phyloP scores from a whole-genome alignment of 1,140 invertebrate species.

The Drosophila arawakana region DNA sequence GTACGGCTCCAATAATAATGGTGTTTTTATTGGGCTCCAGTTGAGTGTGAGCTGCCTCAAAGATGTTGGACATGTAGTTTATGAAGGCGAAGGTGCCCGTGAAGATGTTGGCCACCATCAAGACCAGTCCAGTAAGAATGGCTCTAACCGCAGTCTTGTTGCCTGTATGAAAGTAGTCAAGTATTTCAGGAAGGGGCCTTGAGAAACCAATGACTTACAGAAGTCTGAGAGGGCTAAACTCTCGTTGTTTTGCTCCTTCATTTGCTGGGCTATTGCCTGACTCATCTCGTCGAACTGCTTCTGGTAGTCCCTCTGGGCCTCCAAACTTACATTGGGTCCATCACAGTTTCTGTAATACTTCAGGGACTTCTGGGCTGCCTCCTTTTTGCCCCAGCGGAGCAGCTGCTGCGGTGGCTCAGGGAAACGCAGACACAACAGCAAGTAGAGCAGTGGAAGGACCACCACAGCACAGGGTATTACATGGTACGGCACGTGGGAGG shows the following conservation, averaged over 20 bases:
- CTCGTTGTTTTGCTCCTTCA: conserved; percentile 31
- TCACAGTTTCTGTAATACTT: conserved; percentile 67
- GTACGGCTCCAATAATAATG: conserved; percentile 85
- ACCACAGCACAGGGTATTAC: conserved; percentile 67
- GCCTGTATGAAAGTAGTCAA: conserved; percentile 35
- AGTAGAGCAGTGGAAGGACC: conserved; percentile 59
- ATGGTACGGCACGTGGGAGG: conserved; percentile 68
- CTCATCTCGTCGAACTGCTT: conserved; percentile 68
- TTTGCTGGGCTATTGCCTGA: conserved; percentile 51
- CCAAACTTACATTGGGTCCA: conserved; percentile 34
- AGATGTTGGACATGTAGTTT: conserved; percentile 86
- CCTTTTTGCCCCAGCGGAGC: conserved; percentile 41
- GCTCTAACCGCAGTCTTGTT: conserved; percentile 59
- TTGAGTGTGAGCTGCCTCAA: conserved; percentile 86
- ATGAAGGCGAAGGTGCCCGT: conserved; percentile 74
- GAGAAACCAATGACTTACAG: conserved; percentile 51
- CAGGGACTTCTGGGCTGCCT: conserved; percentile 60
- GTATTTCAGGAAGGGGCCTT: neutral
- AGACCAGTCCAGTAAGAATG: conserved; percentile 61
- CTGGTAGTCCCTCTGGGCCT: conserved; percentile 45
- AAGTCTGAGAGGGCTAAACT: conserved; percentile 53
- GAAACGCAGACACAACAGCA: conserved; percentile 48
- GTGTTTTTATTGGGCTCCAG: conserved; percentile 86
- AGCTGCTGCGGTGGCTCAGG: conserved; percentile 76
- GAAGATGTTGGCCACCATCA: conserved; percentile 74